Evolutionary conservation across 2,888 invertebrate species (phyloP).

Genomic region (Pammene aurita): DNA sequence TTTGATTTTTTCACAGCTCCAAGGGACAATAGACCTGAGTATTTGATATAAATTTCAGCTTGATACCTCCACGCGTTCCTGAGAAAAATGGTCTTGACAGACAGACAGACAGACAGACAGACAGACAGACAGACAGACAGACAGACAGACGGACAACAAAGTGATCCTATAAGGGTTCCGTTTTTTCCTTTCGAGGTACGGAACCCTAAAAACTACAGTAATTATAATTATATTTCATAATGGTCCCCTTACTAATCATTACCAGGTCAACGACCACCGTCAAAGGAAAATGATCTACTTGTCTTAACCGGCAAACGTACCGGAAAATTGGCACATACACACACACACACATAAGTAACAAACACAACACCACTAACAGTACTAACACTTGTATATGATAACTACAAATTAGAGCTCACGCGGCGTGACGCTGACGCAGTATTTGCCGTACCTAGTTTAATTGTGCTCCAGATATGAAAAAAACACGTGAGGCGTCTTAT

Average conservation of each 20-base stretch:
- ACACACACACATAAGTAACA: constrained; percentile 4
- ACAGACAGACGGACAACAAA: no score
- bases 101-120: no score
- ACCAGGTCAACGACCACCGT: constrained; percentile 28
- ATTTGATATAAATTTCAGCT: no score
- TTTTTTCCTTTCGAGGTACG: no score
- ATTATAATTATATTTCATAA: neutral
- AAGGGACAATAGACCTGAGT: no score
- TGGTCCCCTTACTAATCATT: constrained; percentile 25
- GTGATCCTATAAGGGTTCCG: no score
- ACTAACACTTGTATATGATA: constrained; percentile 17
- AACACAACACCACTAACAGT: no score
- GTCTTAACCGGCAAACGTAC: constrained; percentile 36
- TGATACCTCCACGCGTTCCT: no score
- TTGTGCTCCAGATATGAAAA: constrained; percentile 6
- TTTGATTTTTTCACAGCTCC: no score
- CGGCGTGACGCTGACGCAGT: constrained; percentile 25
- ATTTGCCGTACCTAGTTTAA: constrained; percentile 29
- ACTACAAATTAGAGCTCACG: constrained; percentile 28
- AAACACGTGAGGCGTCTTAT: neutral
- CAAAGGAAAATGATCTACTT: constrained; percentile 33
- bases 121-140: no score
- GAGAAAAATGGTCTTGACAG: no score
- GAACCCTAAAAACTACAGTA: no score
- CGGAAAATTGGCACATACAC: constrained; percentile 39